Percentiles rank a stretch among this genome's conserved stretches.
These are phyloP conservation scores for Diuraphis noxia DNA, from an alignment of 1,140 invertebrate species.

Conservation along the genomic window DNA sequence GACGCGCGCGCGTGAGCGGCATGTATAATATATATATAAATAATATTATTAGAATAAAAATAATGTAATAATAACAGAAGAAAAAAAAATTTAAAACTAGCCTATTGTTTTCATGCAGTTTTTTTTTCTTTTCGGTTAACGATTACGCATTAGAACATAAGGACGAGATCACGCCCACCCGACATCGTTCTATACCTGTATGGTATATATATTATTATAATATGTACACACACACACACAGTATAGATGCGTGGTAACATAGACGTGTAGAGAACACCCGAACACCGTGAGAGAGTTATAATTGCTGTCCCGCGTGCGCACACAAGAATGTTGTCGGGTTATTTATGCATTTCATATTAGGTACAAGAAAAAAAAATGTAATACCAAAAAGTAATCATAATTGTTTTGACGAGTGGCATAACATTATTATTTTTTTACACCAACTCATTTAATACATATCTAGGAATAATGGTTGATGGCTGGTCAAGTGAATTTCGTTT, in stretches of 20 bases:
- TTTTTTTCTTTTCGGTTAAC: constrained; percentile 46
- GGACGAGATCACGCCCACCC: constrained; percentile 51
- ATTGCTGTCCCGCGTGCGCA: constrained; percentile 24
- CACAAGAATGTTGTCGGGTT: constrained; percentile 31
- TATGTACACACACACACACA: background rate
- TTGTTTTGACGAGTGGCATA: background rate
- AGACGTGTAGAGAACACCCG: constrained; percentile 16
- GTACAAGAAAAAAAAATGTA: background rate
- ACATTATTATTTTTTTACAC: background rate
- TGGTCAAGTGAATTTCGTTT: background rate
- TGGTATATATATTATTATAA: constrained; percentile 3
- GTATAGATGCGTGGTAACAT: background rate
- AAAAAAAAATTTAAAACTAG: background rate
- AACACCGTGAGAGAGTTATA: constrained; percentile 53
- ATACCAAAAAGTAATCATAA: background rate
- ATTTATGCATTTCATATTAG: constrained; percentile 30
- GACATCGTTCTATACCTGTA: constrained; percentile 6
- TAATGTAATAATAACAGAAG: background rate
- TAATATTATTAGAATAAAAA: background rate
- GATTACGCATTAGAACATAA: constrained; percentile 18
- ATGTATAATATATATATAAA: background rate
- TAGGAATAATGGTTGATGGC: background rate
- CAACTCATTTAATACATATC: background rate
- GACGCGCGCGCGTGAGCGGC: too few relatives aligned
- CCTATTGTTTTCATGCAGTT: constrained; percentile 40